A percentile compares a stretch with the other conserved stretches of the same genome.
These are phyloP conservation scores for Nebria salina DNA, from an alignment of 2,888 invertebrate species.

Conservation along the genomic window DNA sequence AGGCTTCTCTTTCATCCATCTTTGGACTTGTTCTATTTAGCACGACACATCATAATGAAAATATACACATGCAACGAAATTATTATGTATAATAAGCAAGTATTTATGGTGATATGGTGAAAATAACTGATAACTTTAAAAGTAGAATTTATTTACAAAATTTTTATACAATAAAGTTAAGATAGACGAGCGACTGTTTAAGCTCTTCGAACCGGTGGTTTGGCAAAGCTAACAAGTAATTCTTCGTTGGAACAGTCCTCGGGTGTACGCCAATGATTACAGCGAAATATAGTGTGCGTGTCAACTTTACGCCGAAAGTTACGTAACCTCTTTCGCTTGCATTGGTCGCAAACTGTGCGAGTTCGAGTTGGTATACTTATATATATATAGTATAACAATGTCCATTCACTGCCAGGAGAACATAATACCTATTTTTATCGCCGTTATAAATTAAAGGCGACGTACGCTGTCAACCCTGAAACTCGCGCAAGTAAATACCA, in stretches of 20 bases:
- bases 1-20: neutral
- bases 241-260: neutral
- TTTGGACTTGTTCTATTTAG: neutral
- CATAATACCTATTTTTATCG: slow-evolving; percentile 41
- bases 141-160: neutral
- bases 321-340: neutral
- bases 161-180: neutral
- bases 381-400: slow-evolving; percentile 18
- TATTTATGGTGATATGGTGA: neutral
- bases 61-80: neutral
- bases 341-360: neutral
- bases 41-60: too few species aligned
- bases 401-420: slow-evolving; percentile 31
- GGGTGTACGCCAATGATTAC: neutral
- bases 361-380: neutral
- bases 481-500: slow-evolving; percentile 43
- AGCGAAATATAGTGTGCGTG: neutral
- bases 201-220: neutral
- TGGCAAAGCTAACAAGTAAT: neutral
- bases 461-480: slow-evolving; percentile 42
- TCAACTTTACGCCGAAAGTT: neutral
- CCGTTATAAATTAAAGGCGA: slow-evolving; percentile 41
- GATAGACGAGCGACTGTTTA: neutral
- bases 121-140: neutral
- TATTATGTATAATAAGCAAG: neutral